Percentiles rank a stretch among this genome's conserved stretches.
Conservation (phyloP, 2,888 invertebrate species). For the Dicycla oo region DNA sequence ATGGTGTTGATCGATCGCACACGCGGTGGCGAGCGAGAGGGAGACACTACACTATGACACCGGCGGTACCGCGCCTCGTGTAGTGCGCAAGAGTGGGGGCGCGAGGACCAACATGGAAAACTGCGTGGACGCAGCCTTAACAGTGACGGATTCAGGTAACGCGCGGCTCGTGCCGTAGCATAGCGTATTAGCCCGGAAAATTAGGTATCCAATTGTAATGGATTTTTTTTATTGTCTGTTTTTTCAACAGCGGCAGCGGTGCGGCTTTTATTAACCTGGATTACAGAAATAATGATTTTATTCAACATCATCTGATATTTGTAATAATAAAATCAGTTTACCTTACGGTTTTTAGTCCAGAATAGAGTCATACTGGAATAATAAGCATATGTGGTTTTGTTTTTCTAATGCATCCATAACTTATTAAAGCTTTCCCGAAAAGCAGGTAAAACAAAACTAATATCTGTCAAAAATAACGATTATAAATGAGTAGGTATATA, state of each 20-base stretch:
- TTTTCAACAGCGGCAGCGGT: background rate
- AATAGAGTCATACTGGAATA: background rate
- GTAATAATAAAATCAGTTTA: background rate
- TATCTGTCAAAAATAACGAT: background rate
- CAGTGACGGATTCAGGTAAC: constrained; percentile 59
- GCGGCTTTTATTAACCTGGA: background rate
- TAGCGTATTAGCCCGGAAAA: constrained; percentile 19
- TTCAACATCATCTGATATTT: background rate
- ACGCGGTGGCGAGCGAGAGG: constrained; percentile 80
- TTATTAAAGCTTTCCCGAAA: background rate
- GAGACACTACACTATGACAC: constrained; percentile 78
- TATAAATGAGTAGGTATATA: background rate
- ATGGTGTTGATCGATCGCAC: constrained; percentile 79
- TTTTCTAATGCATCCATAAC: background rate
- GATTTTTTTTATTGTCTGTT: background rate
- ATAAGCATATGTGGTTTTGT: background rate
- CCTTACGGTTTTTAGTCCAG: background rate
- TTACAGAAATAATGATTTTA: background rate
- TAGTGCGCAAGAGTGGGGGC: constrained; percentile 81
- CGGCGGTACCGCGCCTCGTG: constrained; percentile 65
- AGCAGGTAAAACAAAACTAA: background rate
- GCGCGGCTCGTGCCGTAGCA: constrained; percentile 8
- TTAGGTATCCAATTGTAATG: constrained; percentile 4
- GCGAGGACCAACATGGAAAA: constrained; percentile 82
- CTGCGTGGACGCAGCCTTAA: constrained; percentile 79